Conservation (phyloP, 2,888 invertebrate genomes). For the Hemicrepidius hirtus region DNA sequence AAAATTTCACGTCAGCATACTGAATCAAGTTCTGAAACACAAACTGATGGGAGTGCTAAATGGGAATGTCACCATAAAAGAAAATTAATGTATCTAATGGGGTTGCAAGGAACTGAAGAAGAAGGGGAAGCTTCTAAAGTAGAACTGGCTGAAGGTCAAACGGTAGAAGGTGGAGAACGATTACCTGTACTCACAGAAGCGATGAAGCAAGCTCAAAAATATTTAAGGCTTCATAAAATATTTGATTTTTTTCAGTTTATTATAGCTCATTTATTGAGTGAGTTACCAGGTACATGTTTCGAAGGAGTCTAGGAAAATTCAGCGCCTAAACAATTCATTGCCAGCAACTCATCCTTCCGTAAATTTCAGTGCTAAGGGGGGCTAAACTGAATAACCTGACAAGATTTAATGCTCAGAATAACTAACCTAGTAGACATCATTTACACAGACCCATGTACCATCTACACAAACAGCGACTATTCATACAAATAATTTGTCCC, state of each 20-base stretch:
- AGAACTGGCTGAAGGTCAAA: constrained; percentile 35
- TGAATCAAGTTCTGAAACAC: constrained; percentile 36
- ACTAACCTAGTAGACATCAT: too few relatives aligned
- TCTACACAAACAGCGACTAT: too few relatives aligned
- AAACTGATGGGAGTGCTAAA: constrained; percentile 47
- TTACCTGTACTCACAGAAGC: constrained; percentile 58
- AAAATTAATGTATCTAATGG: constrained; percentile 65
- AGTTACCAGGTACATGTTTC: constrained; percentile 68
- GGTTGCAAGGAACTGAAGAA: constrained; percentile 43
- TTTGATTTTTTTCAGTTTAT: constrained; percentile 72
- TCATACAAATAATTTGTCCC: too few relatives aligned
- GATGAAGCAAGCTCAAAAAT: constrained; percentile 68
- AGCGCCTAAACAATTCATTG: too few relatives aligned
- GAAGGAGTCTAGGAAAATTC: too few relatives aligned
- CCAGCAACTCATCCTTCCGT: too few relatives aligned
- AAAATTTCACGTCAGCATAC: not conserved
- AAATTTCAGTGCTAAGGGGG: too few relatives aligned
- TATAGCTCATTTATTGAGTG: constrained; percentile 70
- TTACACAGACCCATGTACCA: too few relatives aligned
- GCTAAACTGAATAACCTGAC: too few relatives aligned
- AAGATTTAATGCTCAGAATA: too few relatives aligned
- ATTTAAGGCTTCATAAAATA: constrained; percentile 69
- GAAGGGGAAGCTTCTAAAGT: constrained; percentile 33
- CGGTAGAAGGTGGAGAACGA: constrained; percentile 44
- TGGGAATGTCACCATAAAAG: constrained; percentile 31